These are phyloP conservation scores for Scylla paramamosain DNA, from an alignment of 1,140 invertebrate genomes.

Conservation along the genomic window DNA sequence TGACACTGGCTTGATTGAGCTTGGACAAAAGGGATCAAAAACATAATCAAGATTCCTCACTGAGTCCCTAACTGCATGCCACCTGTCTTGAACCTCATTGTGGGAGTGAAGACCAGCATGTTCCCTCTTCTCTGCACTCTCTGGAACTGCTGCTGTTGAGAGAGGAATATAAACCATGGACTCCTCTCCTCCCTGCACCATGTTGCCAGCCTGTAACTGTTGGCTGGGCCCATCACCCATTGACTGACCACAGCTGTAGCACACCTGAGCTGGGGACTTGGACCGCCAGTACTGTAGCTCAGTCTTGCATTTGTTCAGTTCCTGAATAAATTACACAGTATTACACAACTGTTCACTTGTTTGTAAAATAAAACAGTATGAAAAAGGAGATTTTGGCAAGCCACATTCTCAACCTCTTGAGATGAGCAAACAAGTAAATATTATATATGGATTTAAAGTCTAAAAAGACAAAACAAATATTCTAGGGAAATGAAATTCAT, in stretches of 20 bases:
- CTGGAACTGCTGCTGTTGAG: slow-evolving; percentile 57
- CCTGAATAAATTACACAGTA: slow-evolving; percentile 81
- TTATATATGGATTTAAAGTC: too few species aligned
- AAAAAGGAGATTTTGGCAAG: background rate
- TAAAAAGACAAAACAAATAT: too few species aligned
- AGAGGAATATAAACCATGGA: slow-evolving; percentile 68
- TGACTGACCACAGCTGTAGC: slow-evolving; percentile 68
- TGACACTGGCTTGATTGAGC: background rate
- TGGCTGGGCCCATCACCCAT: slow-evolving; percentile 59
- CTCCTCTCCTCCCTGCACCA: slow-evolving; percentile 65
- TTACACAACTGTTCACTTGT: background rate
- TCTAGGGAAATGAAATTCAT: too few species aligned
- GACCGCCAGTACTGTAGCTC: slow-evolving; percentile 94
- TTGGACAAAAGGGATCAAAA: slow-evolving; percentile 42
- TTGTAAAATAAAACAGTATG: background rate
- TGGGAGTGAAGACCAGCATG: slow-evolving; percentile 16
- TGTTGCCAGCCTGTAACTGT: slow-evolving; percentile 61
- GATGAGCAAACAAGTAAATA: too few species aligned
- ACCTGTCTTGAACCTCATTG: slow-evolving; percentile 52
- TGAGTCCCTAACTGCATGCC: slow-evolving; percentile 56
- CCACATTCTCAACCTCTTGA: background rate
- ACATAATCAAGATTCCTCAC: slow-evolving; percentile 57
- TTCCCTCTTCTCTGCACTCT: slow-evolving; percentile 57
- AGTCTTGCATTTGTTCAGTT: slow-evolving; percentile 93
- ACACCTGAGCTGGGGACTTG: slow-evolving; percentile 86